Conservation (phyloP, 2,113 vertebrate species). For the Hylia prasina region DNA sequence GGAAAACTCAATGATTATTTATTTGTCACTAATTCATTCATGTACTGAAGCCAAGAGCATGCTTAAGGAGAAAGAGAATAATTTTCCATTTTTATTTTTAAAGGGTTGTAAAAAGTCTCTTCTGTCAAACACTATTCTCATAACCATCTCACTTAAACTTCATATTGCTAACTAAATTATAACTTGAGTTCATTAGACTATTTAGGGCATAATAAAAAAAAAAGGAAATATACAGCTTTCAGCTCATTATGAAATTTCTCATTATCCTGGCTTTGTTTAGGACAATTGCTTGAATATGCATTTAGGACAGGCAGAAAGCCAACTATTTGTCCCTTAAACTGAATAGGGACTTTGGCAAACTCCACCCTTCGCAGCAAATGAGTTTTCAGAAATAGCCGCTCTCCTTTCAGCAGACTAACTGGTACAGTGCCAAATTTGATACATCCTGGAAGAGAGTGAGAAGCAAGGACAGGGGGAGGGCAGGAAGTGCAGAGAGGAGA, state of each 20-base stretch:
- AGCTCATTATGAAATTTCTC: background rate
- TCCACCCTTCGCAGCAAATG: background rate
- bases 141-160: background rate
- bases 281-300: background rate
- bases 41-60: background rate
- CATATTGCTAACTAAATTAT: background rate
- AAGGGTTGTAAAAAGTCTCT: background rate
- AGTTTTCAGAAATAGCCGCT: background rate
- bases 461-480: background rate
- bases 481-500: background rate
- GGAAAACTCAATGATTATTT: background rate
- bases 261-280: background rate
- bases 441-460: background rate
- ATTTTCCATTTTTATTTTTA: background rate
- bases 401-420: background rate
- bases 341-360: constrained; percentile 11
- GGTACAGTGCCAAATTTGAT: background rate
- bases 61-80: background rate
- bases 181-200: background rate
- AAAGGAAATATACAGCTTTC: background rate
- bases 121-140: background rate
- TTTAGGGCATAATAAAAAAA: background rate
- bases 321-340: background rate
- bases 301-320: background rate
- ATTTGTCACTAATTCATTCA: constrained; percentile 5